Evolutionary conservation across 1,140 invertebrate species (phyloP), one percentile per base, ranked within the genome.

Genomic region (Diuraphis noxia): DNA sequence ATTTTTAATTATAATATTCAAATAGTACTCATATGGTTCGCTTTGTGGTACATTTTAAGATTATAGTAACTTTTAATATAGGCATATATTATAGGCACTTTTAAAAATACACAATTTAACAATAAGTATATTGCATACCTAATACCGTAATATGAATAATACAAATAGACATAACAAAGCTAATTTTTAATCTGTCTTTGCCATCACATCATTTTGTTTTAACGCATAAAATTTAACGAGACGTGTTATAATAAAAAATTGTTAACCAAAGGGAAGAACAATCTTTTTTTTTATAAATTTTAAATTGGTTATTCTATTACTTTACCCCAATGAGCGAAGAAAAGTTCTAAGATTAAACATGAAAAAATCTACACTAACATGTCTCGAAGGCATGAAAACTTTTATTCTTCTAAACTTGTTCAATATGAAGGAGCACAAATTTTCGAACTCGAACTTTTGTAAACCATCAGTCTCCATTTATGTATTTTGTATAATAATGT

Each of bases 361-460:
- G 52, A 88, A 72, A 41, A 88, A 88, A 63, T 72, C 87, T 43
- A 88, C 40, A 88, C 52, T 40, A 43, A 72, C 7, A 88, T 88
- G 41, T 13, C 52, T 88, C 9, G 63, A n/a, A 46, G 63, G 88
- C 63, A 72, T n/a, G 13, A 88, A 90, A 90, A 90, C 88, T 90
- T 90, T 90, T 90, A 90, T 90, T 77, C 38, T 72, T 23, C 36
- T 77, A 90, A 90, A 90, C 88, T 90, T 79, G 56, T 90, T 72
- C 63, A 90, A 90, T 90, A 46, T 38, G n/a, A 46, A n/a, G n/a
- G 30, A 43, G 23, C 40, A 81, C 34, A 77, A 34, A 46, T 90
- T 90, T 86, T 46, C 21, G n/a, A 90, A 90, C 40, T 36, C 9
- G 10, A 77, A 90, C 41, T 90, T 77, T 10, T n/a, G 41, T 38